Percentiles rank a stretch among this genome's conserved stretches.
Conservation (phyloP, 2,888 invertebrate genomes). For the Geotrupes spiniger region DNA sequence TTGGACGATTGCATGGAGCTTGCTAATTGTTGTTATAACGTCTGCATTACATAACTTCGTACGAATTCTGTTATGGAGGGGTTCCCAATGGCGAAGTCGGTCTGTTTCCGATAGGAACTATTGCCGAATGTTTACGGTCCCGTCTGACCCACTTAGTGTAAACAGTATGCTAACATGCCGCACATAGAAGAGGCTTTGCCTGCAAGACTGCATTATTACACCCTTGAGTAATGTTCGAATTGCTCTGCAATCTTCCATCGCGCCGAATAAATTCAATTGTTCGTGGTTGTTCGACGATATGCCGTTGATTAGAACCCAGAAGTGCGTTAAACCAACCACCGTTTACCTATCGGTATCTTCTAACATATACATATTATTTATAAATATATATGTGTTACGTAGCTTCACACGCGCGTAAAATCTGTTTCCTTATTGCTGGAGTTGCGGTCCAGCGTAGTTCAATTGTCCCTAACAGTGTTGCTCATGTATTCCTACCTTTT, state of each 20-base stretch:
- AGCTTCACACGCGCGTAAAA: no score
- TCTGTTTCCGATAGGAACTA: slow-evolving; percentile 24
- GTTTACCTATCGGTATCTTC: no score
- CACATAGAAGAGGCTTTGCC: slow-evolving; percentile 27
- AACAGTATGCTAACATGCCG: slow-evolving; percentile 35
- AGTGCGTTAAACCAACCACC: no score
- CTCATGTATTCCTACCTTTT: no score
- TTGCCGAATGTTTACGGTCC: slow-evolving; percentile 25
- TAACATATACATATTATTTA: no score
- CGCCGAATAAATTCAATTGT: slow-evolving; percentile 33
- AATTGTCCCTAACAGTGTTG: no score
- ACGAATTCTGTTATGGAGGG: neutral
- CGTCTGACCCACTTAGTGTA: slow-evolving; percentile 31
- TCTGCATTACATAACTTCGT: slow-evolving; percentile 2
- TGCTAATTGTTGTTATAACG: neutral
- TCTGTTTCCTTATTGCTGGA: no score
- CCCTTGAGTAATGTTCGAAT: slow-evolving; percentile 37
- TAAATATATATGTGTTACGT: no score
- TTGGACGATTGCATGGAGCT: no score
- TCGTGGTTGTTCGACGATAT: no score
- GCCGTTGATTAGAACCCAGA: no score
- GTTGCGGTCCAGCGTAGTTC: no score
- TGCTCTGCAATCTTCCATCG: slow-evolving; percentile 34
- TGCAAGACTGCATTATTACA: slow-evolving; percentile 35
- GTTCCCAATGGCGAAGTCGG: slow-evolving; percentile 12